These are phyloP conservation scores for Nyctereutes procyonoides DNA, from an alignment of 2,113 vertebrate species.

Conservation along the genomic window DNA sequence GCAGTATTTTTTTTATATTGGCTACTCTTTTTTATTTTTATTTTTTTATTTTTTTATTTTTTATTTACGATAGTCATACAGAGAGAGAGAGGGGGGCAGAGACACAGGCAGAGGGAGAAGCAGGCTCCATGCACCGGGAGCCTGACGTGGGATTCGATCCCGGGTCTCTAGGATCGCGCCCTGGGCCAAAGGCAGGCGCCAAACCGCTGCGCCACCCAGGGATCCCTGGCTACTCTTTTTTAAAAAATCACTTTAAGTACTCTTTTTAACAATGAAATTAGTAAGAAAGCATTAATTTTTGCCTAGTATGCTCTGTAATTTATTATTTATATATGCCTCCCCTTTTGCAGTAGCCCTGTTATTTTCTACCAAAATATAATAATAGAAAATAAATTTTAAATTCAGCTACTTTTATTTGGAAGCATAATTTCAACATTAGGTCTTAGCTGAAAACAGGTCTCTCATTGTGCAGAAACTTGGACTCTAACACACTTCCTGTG, in stretches of 20 bases:
- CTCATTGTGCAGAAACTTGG: conserved; percentile 11
- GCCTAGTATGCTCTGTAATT: background rate
- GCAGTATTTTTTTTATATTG: background rate
- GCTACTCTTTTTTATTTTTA: background rate
- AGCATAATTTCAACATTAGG: background rate
- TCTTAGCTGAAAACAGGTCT: conserved; percentile 10
- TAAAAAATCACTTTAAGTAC: background rate
- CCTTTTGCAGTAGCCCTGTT: background rate
- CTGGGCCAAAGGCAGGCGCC: no score
- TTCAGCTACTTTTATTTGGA: conserved; percentile 9
- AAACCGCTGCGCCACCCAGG: no score
- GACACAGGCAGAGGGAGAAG: no score
- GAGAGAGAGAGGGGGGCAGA: no score
- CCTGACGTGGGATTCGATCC: no score
- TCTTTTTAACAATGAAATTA: background rate
- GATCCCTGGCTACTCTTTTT: background rate
- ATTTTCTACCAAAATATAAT: conserved; percentile 26
- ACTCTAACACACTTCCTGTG: background rate
- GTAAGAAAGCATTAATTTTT: background rate
- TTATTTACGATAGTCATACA: no score
- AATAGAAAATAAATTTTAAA: conserved; percentile 55
- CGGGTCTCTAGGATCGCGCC: no score
- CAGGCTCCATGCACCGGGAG: no score
- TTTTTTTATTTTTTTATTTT: no score
- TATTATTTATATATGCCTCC: conserved; percentile 6